Base-by-base conservation (phyloP, 2,888 invertebrate genomes). In the Cryptocephalus moraei region DNA sequence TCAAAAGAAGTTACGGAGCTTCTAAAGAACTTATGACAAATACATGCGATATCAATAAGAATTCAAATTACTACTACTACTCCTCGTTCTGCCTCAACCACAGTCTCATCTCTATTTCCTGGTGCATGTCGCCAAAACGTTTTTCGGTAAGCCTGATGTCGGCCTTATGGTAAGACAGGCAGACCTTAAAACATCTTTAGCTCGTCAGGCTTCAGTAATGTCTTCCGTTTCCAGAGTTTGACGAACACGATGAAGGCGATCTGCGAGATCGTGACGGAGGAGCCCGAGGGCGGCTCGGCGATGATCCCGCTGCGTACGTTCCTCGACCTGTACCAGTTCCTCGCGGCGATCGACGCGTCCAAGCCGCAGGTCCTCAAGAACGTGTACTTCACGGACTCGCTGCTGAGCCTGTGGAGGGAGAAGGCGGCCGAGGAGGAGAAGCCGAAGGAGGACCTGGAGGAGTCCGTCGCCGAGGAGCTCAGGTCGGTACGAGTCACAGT, bases 221-320 rank as follows among this genome's bases (percentile, higher is more conserved):
- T n/a, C n/a, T n/a, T n/a, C n/a, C n/a, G 34, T 34, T 36, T 36
- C 12, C 68, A 88, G 82, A 82, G 78, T 59, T 72, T 89, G 11
- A 81, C 82, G 2, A 81, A 84, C 62, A 85, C 89, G 0, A 86
- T 91, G 86, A 80, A 81, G 40, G 73, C 85, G 52, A 74, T 90
- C 13, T 91, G 91, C 65, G 88, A 91, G 64, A 76, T 88, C 0
- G 71, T 90, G 44, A 88, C 89, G 0, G 82, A 84, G 52, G 90
- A 91, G 61, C 85, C 89, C 0, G 90, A 90, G 48, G 91, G 91
- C 1, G 89, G 88, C 0, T 82, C 85, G 0, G 82, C 87, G 0
- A 81, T 84, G 57, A 81, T 91, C 39, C 78, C 84, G 0, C 68
- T 80, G 3, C 70, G 76, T 31, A 74, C 79, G 32, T 86, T 87